Conservation (phyloP, 2,888 invertebrate species). For the Acrocyrtus sp. region DNA sequence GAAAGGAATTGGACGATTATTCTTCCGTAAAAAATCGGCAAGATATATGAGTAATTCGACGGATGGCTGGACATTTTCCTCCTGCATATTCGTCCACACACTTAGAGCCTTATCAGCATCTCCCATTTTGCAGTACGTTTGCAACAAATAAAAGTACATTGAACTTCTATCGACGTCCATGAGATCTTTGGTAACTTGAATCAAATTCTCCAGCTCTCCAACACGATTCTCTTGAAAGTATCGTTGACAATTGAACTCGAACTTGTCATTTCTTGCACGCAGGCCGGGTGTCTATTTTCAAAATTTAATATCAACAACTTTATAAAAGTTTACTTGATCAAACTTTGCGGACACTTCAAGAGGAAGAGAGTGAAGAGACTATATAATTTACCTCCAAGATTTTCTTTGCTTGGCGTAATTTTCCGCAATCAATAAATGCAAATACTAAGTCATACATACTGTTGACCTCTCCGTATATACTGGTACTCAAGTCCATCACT, state of each 20-base stretch:
- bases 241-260: constrained; percentile 73
- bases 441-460: constrained; percentile 85
- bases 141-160: constrained; percentile 79
- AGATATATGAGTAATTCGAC: constrained; percentile 76
- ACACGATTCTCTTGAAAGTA: constrained; percentile 73
- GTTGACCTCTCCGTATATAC: constrained; percentile 83
- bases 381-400: constrained; percentile 74
- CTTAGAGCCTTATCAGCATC: constrained; percentile 80
- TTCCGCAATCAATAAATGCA: constrained; percentile 84
- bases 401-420: constrained; percentile 81
- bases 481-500: constrained; percentile 82
- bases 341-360: constrained; percentile 11
- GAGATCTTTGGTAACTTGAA: constrained; percentile 81
- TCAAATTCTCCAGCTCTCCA: constrained; percentile 78
- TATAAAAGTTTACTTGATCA: constrained; percentile 11
- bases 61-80: constrained; percentile 79
- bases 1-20: constrained; percentile 78
- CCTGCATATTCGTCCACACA: constrained; percentile 86
- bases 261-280: constrained; percentile 74
- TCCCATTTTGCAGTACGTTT: constrained; percentile 77
- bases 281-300: constrained; percentile 78
- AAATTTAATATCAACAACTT: too few relatives aligned
- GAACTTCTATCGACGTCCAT: constrained; percentile 79
- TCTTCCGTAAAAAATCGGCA: constrained; percentile 74
- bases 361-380: background rate